Percentiles rank a stretch among this genome's conserved stretches.
These are phyloP conservation scores for Orestias chungarensis DNA, from an alignment of 2,797 vertebrate genomes.

Conservation along the genomic window DNA sequence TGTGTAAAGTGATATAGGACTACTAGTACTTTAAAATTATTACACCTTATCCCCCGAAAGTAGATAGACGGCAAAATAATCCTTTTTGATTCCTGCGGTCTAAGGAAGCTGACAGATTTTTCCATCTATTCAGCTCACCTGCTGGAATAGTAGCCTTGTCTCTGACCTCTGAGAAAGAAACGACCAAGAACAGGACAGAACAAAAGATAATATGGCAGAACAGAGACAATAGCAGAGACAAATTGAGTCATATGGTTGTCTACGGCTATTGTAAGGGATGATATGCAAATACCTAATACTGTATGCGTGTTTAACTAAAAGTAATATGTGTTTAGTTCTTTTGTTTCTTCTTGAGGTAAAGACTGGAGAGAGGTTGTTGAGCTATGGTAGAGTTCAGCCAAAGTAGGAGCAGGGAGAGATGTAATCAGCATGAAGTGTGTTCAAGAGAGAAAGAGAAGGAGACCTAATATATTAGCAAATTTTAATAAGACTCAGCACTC, in stretches of 20 bases:
- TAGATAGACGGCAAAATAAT: conserved; percentile 12
- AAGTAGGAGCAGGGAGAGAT: conserved; percentile 66
- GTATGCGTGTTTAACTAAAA: conserved; percentile 48
- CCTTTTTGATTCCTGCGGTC: conserved; percentile 51
- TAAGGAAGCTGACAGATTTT: conserved; percentile 59
- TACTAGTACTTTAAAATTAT: conserved; percentile 47
- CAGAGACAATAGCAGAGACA: conserved; percentile 3
- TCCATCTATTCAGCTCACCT: conserved; percentile 46
- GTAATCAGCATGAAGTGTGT: conserved; percentile 57
- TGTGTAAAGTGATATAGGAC: conserved; percentile 34
- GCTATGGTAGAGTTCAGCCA: conserved; percentile 48
- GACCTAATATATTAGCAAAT: conserved; percentile 82
- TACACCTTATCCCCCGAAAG: conserved; percentile 31
- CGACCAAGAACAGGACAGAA: conserved; percentile 41
- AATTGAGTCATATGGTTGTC: conserved; percentile 44
- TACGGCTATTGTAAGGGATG: conserved; percentile 25
- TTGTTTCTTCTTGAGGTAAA: conserved; percentile 59
- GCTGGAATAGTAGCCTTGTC: conserved; percentile 67
- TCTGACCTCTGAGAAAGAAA: conserved; percentile 57
- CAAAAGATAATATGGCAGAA: conserved; percentile 3
- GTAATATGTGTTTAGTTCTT: conserved; percentile 71
- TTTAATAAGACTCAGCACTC: conserved; percentile 83
- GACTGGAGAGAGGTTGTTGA: conserved; percentile 24
- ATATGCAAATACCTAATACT: conserved; percentile 63
- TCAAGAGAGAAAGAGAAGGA: conserved; percentile 53